Evolutionary conservation across 2,797 vertebrate species (phyloP), one percentile per base, ranked within the genome.

Genomic region (Scomberomorus guttatus): DNA sequence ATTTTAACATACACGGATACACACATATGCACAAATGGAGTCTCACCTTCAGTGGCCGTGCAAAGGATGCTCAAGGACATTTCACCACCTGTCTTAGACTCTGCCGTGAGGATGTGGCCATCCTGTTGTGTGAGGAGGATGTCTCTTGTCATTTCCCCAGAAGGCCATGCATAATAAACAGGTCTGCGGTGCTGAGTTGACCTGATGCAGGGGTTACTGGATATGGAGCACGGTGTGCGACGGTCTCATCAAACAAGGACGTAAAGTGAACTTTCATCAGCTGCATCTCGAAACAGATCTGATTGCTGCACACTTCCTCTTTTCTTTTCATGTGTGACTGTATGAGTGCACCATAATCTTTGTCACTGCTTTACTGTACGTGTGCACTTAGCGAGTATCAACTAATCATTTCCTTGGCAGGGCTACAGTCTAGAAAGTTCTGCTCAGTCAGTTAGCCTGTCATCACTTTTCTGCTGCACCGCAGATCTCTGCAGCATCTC

Each of bases 41-140:
- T 46, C 72, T 78, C 54, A 65, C 50, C 61, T 70, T 79, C 52
- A 68, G 61, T 24, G 72, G 76, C 74, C 63, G 55, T 63, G 79
- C 89, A 92, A 92, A 92, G 86, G 93, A 88, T 83, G 72, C 83
- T 90, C 86, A 93, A 94, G 92, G 93, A 87, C 92, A 54, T 87
- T 80, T 70, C 75, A 58, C 67, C 84, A 92, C 90, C 92, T 93
- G 90, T 83, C 82, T 66, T 17, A 48, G 79, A 88, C 52, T 12
- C 48, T 82, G 86, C 77, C 13, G 67, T 72, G 76, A 79, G 80
- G 85, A 85, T 80, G 79, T 66, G 72, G 79, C 82, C 76, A 5
- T 80, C 78, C 86, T 75, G 67, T 66, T 67, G 83, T 65, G 87
- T 82, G 86, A 84, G 85, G 84, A 83, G 77, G 84, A 88, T 86